Conservation (phyloP, 2,113 vertebrate genomes). For the Canis aureus region DNA sequence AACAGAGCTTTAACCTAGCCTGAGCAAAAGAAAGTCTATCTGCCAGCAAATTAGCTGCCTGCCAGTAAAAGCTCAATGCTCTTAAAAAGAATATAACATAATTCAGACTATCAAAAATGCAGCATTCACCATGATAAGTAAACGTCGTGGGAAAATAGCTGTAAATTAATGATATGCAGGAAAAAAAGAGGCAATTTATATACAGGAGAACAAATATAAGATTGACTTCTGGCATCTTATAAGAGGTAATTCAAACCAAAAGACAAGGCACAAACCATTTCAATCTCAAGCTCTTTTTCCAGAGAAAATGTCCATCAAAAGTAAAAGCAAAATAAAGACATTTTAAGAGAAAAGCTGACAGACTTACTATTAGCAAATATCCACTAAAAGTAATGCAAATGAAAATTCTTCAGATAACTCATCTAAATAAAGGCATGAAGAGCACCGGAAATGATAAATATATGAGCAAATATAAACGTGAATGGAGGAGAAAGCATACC, state of each 20-base stretch:
- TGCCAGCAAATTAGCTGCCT: not conserved
- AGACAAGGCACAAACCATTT: not conserved
- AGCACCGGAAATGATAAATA: not conserved
- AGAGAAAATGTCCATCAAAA: not conserved
- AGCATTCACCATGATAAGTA: not conserved
- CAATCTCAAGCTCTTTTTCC: not conserved
- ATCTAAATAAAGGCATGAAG: not conserved
- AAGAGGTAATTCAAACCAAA: not conserved
- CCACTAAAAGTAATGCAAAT: not conserved
- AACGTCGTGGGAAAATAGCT: not conserved
- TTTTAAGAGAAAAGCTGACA: not conserved
- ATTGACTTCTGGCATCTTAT: not conserved
- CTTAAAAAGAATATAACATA: not conserved
- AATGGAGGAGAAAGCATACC: not conserved
- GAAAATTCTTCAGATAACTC: not conserved
- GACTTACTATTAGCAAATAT: constrained; percentile 17
- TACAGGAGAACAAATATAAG: not conserved
- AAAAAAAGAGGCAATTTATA: not conserved
- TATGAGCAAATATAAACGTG: not conserved
- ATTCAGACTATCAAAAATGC: not conserved
- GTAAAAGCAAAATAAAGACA: not conserved
- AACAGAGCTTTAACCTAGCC: not conserved
- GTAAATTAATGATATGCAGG: not conserved
- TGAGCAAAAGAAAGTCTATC: not conserved
- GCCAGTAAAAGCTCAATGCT: not conserved